Conservation (phyloP, 2,888 invertebrate species). For the Drosophila borealis region DNA sequence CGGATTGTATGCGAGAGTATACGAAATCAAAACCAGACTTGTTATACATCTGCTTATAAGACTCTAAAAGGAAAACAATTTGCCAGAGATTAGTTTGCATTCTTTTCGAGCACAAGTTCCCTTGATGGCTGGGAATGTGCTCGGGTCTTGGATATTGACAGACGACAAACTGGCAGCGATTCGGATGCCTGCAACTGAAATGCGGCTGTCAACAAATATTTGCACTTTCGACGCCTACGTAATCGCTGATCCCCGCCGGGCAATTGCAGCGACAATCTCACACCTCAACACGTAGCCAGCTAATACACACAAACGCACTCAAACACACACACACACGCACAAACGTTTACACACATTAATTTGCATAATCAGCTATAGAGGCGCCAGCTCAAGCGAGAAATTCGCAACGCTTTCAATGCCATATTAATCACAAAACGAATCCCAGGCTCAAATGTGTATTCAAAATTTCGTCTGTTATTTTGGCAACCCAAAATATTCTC, state of each 20-base stretch:
- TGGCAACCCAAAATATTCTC: no score
- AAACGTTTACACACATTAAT: conserved; percentile 14
- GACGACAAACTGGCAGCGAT: conserved; percentile 5
- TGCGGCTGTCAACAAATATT: conserved; percentile 68
- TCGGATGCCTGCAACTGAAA: conserved; percentile 43
- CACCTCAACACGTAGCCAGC: conserved; percentile 45
- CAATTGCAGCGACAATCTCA: conserved; percentile 50
- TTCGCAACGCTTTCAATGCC: conserved; percentile 2
- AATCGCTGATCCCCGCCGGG: conserved; percentile 46
- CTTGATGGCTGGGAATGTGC: no score
- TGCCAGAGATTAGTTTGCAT: no score
- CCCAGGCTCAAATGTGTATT: no score
- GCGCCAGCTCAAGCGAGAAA: conserved; percentile 27
- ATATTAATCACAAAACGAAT: no score
- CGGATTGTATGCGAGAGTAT: no score
- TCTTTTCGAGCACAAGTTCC: no score
- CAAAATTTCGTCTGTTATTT: no score
- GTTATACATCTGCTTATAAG: no score
- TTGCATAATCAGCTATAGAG: conserved; percentile 17
- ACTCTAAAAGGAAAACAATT: no score
- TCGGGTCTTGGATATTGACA: background rate
- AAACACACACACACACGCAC: background rate
- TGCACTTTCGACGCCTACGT: conserved; percentile 61
- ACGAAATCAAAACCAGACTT: no score
- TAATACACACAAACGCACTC: conserved; percentile 17